Evolutionary conservation across 2,113 vertebrate species (phyloP).

Genomic region (Psilopsiagon aurifrons): DNA sequence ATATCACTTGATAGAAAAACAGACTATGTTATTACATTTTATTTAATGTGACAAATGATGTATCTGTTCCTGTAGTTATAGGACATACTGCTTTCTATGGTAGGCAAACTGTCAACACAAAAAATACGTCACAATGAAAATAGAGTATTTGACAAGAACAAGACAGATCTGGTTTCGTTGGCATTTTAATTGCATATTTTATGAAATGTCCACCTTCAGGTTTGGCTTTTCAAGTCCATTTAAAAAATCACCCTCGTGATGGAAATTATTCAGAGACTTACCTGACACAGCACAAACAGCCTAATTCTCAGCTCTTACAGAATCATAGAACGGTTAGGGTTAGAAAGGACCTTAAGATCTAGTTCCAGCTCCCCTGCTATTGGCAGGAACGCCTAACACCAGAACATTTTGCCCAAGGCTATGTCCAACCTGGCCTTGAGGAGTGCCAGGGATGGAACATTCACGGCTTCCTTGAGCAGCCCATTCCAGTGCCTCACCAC

Average conservation of each 20-base stretch:
- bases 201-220: background rate
- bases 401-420: no score
- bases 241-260: background rate
- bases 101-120: background rate
- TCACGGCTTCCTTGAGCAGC: no score
- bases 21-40: background rate
- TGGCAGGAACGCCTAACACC: rapidly evolving
- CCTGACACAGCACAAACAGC: background rate
- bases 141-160: background rate
- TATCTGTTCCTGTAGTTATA: background rate
- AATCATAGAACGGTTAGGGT: background rate
- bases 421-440: no score
- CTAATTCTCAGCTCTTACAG: background rate
- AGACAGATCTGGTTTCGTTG: background rate
- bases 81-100: background rate
- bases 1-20: background rate
- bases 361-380: background rate
- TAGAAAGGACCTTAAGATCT: background rate
- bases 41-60: background rate
- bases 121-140: background rate
- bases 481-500: no score
- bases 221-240: background rate
- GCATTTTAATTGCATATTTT: constrained; percentile 26
- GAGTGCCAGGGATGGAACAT: no score
- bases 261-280: background rate